Conservation (phyloP, 2,797 vertebrate genomes). For the Hipposideros larvatus region DNA sequence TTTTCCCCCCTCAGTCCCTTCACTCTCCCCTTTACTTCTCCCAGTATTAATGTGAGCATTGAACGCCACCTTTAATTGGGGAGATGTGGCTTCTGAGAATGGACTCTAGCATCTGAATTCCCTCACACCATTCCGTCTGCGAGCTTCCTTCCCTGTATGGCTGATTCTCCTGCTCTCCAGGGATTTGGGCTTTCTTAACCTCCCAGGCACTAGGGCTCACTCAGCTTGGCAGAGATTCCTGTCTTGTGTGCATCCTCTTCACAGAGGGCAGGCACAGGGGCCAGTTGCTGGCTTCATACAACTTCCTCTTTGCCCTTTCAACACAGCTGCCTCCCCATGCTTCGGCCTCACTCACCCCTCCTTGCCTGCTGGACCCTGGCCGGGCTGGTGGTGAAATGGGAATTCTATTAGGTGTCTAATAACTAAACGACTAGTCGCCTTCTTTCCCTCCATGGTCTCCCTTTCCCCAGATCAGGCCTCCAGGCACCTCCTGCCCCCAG, state of each 20-base stretch:
- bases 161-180: background rate
- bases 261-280: background rate
- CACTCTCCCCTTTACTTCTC: background rate
- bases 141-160: background rate
- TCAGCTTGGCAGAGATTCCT: background rate
- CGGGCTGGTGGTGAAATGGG: background rate
- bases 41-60: background rate
- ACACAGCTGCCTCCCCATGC: background rate
- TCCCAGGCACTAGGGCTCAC: background rate
- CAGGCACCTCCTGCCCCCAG: background rate
- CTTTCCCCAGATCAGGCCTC: background rate
- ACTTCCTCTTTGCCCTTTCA: slow-evolving; percentile 11
- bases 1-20: background rate
- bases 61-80: background rate
- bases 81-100: background rate
- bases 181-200: background rate
- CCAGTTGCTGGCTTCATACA: background rate
- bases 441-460: background rate
- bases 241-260: background rate
- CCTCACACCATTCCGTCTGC: background rate
- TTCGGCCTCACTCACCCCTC: background rate
- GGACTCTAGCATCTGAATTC: background rate
- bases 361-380: background rate
- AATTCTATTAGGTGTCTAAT: background rate
- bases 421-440: background rate